These are phyloP conservation scores for Leptarthrus brevirostris DNA, from an alignment of 2,888 invertebrate species.

Conservation along the genomic window DNA sequence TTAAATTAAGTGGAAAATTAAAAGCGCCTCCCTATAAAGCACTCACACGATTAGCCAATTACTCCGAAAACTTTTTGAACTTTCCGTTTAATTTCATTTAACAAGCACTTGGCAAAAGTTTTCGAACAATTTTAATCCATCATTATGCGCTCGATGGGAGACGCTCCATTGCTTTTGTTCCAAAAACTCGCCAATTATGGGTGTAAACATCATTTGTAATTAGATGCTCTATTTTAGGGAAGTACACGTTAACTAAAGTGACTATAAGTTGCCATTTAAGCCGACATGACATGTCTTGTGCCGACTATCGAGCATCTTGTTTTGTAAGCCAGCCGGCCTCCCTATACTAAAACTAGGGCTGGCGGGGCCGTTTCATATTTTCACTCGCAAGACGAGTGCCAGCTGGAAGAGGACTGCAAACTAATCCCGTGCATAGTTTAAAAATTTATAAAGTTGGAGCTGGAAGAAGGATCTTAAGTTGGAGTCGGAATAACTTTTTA, in stretches of 20 bases:
- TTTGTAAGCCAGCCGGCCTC: neutral
- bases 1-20: constrained; percentile 42
- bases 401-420: neutral
- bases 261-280: neutral
- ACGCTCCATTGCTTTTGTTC: constrained; percentile 39
- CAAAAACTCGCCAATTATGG: constrained; percentile 41
- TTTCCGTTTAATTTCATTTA: constrained; percentile 51
- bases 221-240: constrained; percentile 9
- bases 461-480: neutral
- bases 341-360: too few species aligned
- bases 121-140: constrained; percentile 52
- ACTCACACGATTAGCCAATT: constrained; percentile 41
- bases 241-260: neutral
- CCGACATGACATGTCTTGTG: too few species aligned
- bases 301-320: too few species aligned
- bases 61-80: constrained; percentile 43
- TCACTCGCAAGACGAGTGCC: neutral
- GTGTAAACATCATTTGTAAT: constrained; percentile 44
- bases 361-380: neutral
- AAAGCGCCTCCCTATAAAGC: constrained; percentile 30
- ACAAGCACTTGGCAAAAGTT: constrained; percentile 52
- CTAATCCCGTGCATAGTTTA: constrained; percentile 3
- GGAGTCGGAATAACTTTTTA: constrained; percentile 3
- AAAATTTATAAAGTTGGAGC: constrained; percentile 10
- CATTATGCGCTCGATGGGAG: constrained; percentile 45